Percentiles rank a stretch among this genome's conserved stretches.
Evolutionary conservation across 2,113 vertebrate genomes (phyloP).

Genomic region (Tylochromis polylepis): DNA sequence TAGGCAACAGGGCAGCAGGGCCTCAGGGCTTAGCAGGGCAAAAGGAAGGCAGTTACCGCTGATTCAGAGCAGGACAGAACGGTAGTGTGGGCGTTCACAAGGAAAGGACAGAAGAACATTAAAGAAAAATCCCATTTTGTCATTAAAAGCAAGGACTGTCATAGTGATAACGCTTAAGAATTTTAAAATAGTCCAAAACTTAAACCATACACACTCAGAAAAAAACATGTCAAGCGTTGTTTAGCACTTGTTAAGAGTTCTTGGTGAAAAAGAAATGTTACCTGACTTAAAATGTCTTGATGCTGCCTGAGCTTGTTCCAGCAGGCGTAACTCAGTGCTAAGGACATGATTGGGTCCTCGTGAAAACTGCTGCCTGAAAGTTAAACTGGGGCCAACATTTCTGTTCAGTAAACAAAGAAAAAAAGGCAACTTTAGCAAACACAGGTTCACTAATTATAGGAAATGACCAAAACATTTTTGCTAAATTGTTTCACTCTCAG

Average conservation of each 20-base stretch:
- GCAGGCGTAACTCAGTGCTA: not conserved
- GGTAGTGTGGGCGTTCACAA: not conserved
- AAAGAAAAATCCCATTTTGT: not conserved
- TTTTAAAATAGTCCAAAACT: not conserved
- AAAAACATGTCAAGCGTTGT: not conserved
- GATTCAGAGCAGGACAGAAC: not conserved
- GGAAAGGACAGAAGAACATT: not conserved
- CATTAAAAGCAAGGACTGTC: not conserved
- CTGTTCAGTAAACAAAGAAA: not conserved
- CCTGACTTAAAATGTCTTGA: not conserved
- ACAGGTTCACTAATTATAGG: not conserved
- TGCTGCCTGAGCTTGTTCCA: not conserved
- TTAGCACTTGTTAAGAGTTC: not conserved
- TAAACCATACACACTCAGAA: not conserved
- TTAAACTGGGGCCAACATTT: not conserved
- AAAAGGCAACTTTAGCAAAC: not conserved
- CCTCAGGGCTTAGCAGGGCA: constrained; percentile 17
- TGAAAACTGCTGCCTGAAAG: constrained; percentile 11
- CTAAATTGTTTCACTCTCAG: constrained; percentile 17
- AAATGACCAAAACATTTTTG: constrained; percentile 18
- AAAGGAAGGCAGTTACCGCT: constrained; percentile 9
- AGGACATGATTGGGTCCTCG: not conserved
- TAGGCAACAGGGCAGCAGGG: not conserved
- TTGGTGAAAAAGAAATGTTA: not conserved
- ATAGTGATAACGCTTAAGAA: not conserved